Conservation (phyloP, 1,140 invertebrate species). For the Panagrolaimus sp. region DNA sequence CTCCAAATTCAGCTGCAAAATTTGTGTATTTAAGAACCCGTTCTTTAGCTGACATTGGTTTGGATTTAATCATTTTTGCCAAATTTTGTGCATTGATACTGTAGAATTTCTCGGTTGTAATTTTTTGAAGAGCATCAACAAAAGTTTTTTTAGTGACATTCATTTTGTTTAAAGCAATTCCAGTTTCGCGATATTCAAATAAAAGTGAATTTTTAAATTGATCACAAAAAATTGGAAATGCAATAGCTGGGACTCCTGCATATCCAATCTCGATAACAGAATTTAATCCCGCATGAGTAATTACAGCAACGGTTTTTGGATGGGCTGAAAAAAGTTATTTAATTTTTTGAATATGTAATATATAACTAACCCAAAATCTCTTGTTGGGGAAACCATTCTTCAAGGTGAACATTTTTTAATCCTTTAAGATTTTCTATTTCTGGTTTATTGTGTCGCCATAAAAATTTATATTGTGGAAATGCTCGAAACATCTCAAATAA, state of each 20-base stretch:
- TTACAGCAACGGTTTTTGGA: constrained; percentile 63
- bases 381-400: constrained; percentile 40
- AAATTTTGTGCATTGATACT: not conserved
- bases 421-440: constrained; percentile 23
- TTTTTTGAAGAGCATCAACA: constrained; percentile 2
- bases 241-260: constrained; percentile 71
- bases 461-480: constrained; percentile 38
- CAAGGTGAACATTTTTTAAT: constrained; percentile 25
- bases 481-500: constrained; percentile 24
- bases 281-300: constrained; percentile 74
- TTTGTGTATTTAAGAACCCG: not conserved
- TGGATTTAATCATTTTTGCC: constrained; percentile 36
- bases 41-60: constrained; percentile 10
- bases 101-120: not conserved
- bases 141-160: constrained; percentile 14
- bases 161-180: constrained; percentile 16
- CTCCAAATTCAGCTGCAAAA: not conserved
- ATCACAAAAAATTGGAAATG: constrained; percentile 63
- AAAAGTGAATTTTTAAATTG: constrained; percentile 28
- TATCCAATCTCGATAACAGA: constrained; percentile 75
- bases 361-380: constrained; percentile 25
- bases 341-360: not conserved
- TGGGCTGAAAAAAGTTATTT: not conserved
- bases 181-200: constrained; percentile 20
- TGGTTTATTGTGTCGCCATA: constrained; percentile 46